A percentile compares a stretch with the other conserved stretches of the same genome.
Evolutionary conservation across 2,888 invertebrate species (phyloP).

Genomic region (Selenia dentaria): DNA sequence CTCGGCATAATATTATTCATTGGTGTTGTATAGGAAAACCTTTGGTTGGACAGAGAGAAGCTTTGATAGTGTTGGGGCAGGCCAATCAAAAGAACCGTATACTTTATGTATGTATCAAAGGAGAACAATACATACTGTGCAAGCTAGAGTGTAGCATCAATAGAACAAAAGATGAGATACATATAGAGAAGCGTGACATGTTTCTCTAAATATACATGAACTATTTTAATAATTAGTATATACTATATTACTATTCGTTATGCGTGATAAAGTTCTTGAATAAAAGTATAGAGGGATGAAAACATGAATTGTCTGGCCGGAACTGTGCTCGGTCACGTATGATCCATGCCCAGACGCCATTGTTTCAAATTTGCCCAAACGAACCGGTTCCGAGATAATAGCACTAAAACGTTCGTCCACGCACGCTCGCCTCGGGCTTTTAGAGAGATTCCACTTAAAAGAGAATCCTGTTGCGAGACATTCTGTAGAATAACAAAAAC

Average conservation of each 20-base stretch:
- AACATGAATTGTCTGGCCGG: constrained; percentile 8
- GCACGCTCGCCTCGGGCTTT: constrained; percentile 48
- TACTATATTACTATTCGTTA: too few relatives aligned
- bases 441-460: constrained; percentile 52
- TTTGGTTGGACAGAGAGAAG: constrained; percentile 37
- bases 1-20: constrained; percentile 66
- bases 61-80: constrained; percentile 29
- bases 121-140: too few relatives aligned
- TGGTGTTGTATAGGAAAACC: constrained; percentile 50
- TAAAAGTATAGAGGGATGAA: neutral
- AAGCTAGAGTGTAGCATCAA: too few relatives aligned
- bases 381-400: constrained; percentile 77
- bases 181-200: too few relatives aligned
- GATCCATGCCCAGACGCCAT: constrained; percentile 47
- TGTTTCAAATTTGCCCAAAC: constrained; percentile 75
- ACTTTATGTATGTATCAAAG: too few relatives aligned
- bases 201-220: too few relatives aligned
- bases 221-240: too few relatives aligned
- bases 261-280: too few relatives aligned
- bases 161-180: too few relatives aligned
- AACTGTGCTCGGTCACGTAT: constrained; percentile 27
- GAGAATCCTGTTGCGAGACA: constrained; percentile 28
- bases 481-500: constrained; percentile 13
- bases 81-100: neutral
- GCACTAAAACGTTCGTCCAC: constrained; percentile 56